A percentile compares a stretch with the other conserved stretches of the same genome.
These are phyloP conservation scores for Ciconia maguari DNA, from an alignment of 2,113 vertebrate species.

Conservation along the genomic window DNA sequence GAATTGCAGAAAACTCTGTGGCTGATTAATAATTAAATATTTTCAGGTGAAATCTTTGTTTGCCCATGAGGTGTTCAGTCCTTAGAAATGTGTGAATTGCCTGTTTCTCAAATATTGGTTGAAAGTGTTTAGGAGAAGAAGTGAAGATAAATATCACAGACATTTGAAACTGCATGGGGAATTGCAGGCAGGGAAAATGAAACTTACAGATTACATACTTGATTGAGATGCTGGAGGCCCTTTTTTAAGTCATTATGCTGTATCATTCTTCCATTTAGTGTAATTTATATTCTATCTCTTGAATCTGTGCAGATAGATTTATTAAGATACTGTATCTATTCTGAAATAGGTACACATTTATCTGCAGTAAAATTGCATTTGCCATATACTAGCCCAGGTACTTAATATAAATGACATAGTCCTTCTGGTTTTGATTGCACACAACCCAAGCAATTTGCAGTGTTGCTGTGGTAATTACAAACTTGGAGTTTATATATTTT, in stretches of 20 bases:
- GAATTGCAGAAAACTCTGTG: not conserved
- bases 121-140: not conserved
- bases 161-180: not conserved
- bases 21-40: not conserved
- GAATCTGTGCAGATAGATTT: not conserved
- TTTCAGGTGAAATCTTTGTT: not conserved
- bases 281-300: conserved; percentile 23
- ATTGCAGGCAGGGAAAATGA: not conserved
- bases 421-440: not conserved
- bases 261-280: conserved; percentile 7
- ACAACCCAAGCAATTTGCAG: not conserved
- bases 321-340: not conserved
- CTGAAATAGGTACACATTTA: not conserved
- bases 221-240: conserved; percentile 13
- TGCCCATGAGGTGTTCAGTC: not conserved
- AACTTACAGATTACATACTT: not conserved
- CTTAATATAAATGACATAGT: not conserved
- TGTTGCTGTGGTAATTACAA: not conserved
- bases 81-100: not conserved
- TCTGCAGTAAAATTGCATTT: conserved; percentile 8
- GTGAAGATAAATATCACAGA: conserved; percentile 1
- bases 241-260: not conserved
- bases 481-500: not conserved
- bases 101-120: not conserved
- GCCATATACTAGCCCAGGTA: not conserved